A percentile compares a stretch with the other conserved stretches of the same genome.
Evolutionary conservation across 2,113 vertebrate genomes (phyloP).

Genomic region (Sitta europaea): DNA sequence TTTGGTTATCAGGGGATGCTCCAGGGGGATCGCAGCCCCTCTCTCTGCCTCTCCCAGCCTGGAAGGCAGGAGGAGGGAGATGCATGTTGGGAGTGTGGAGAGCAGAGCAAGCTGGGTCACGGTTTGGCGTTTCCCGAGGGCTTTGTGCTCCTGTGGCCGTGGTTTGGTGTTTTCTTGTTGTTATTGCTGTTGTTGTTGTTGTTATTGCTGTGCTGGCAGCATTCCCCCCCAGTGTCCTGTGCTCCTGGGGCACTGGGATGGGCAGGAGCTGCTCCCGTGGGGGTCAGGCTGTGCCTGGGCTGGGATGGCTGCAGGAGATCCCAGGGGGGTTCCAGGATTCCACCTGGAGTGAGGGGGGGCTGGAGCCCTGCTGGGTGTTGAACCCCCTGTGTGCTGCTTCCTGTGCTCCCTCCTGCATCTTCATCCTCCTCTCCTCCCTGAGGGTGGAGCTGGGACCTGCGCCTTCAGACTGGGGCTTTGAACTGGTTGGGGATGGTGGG

Average conservation of each 20-base stretch:
- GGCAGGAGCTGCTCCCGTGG: not conserved
- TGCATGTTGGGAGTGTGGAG: rapidly evolving
- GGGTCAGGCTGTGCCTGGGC: not conserved
- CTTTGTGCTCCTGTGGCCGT: rapidly evolving
- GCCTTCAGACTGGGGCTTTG: rapidly evolving
- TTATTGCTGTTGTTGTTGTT: rapidly evolving
- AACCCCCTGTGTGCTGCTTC: rapidly evolving
- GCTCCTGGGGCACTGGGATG: rapidly evolving
- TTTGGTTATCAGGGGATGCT: rapidly evolving
- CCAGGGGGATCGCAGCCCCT: rapidly evolving
- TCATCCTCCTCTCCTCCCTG: not conserved
- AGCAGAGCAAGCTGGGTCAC: rapidly evolving
- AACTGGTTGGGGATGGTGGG: rapidly evolving
- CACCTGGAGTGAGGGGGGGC: rapidly evolving
- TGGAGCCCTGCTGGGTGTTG: rapidly evolving
- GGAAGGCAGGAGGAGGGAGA: rapidly evolving
- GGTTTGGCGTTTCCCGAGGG: not conserved
- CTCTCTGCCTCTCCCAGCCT: rapidly evolving
- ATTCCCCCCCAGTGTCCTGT: rapidly evolving
- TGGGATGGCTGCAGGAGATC: not conserved
- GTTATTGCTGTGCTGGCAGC: rapidly evolving
- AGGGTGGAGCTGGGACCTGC: not conserved
- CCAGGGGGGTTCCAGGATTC: not conserved
- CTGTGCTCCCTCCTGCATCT: not conserved
- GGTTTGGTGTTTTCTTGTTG: not conserved